These are phyloP conservation scores for Mus spretus DNA, from an alignment of 2,797 vertebrate species.

Conservation along the genomic window DNA sequence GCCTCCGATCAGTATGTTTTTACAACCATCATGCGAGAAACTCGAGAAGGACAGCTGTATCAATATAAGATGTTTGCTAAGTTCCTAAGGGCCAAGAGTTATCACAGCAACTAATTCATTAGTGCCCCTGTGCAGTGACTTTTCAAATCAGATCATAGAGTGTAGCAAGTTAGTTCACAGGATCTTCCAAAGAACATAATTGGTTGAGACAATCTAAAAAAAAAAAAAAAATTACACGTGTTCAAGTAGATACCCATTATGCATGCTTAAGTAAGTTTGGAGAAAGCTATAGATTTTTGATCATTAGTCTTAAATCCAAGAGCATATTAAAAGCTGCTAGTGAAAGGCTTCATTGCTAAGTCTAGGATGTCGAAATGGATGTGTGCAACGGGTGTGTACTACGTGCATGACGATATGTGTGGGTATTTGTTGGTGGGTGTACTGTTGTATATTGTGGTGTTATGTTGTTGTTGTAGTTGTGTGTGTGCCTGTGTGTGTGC, in stretches of 20 bases:
- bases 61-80: neutral
- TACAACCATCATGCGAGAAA: neutral
- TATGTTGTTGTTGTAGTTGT: neutral
- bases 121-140: neutral
- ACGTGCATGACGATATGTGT: neutral
- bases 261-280: neutral
- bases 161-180: conserved; percentile 25
- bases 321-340: conserved; percentile 10
- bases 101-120: conserved; percentile 23
- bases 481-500: neutral
- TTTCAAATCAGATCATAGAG: conserved; percentile 22
- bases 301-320: neutral
- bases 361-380: neutral
- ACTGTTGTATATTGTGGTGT: neutral
- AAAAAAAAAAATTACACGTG: neutral
- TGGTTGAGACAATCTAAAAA: neutral
- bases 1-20: conserved; percentile 21
- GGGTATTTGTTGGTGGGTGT: neutral
- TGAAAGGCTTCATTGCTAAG: neutral
- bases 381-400: too few relatives aligned
- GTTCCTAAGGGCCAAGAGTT: conserved; percentile 23
- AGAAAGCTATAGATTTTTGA: neutral
- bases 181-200: conserved; percentile 52
- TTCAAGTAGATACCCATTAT: neutral
- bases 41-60: neutral